Percentiles rank a stretch among this genome's conserved stretches.
Conservation (phyloP, 2,113 vertebrate genomes). For the Paratilapia polleni region DNA sequence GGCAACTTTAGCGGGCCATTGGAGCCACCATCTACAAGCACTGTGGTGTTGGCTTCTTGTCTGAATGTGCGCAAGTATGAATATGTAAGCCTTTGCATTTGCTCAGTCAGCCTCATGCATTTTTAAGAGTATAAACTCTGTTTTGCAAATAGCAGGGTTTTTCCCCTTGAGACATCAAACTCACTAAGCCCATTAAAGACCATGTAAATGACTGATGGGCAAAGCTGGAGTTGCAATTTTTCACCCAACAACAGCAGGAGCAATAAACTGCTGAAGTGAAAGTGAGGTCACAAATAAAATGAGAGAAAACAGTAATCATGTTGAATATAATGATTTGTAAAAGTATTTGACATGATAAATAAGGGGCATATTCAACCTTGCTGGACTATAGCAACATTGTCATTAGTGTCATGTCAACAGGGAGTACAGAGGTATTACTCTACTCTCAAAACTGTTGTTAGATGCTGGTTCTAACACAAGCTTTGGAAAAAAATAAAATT, state of each 20-base stretch:
- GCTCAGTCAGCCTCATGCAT: conserved; percentile 47
- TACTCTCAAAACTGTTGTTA: no score
- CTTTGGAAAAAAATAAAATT: no score
- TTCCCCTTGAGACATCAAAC: conserved; percentile 34
- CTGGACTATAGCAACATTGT: neutral
- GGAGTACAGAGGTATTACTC: no score
- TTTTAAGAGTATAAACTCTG: conserved; percentile 32
- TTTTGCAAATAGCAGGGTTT: conserved; percentile 30
- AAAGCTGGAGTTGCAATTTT: conserved; percentile 11
- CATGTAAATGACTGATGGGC: conserved; percentile 17
- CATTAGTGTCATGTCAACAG: neutral
- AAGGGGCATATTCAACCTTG: neutral
- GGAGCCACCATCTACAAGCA: neutral
- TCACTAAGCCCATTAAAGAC: conserved; percentile 42
- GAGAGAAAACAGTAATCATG: neutral
- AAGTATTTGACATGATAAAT: neutral
- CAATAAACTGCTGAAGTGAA: neutral
- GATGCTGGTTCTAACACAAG: no score
- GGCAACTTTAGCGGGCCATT: neutral
- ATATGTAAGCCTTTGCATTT: conserved; percentile 7
- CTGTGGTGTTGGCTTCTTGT: neutral
- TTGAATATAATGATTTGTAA: neutral
- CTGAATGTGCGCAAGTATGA: neutral
- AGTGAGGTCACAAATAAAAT: neutral
- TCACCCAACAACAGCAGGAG: neutral